Conservation (phyloP, 2,888 invertebrate genomes). For the Pandemis cinnamomeana region DNA sequence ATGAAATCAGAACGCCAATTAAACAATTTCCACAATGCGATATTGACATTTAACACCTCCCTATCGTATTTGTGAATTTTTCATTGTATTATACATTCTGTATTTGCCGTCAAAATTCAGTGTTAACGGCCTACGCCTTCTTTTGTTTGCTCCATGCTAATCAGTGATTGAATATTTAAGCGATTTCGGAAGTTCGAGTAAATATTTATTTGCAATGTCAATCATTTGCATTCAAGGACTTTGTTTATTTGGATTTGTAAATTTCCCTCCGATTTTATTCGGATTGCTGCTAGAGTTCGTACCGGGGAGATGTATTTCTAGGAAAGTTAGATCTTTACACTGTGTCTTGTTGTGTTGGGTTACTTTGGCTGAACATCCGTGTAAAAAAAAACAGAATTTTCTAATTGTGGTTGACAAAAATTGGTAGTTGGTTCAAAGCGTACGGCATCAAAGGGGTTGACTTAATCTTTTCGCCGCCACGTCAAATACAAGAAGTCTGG, state of each 20-base stretch:
- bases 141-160: conserved; percentile 48
- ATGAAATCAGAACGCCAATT: not conserved
- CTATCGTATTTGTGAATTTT: conserved; percentile 4
- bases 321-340: no score
- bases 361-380: no score
- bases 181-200: conserved; percentile 40
- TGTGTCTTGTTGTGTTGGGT: no score
- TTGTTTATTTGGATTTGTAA: conserved; percentile 23
- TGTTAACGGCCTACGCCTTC: conserved; percentile 40
- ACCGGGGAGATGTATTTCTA: not conserved
- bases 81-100: conserved; percentile 18
- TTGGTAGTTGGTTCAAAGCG: no score
- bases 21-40: not conserved
- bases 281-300: not conserved
- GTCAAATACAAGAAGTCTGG: no score
- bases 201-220: conserved; percentile 41
- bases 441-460: no score
- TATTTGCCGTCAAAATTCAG: conserved; percentile 21
- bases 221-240: conserved; percentile 29
- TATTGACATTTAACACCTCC: not conserved
- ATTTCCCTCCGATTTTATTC: conserved; percentile 10
- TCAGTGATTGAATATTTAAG: conserved; percentile 51
- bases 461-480: no score
- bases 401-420: no score
- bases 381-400: no score